These are phyloP conservation scores for Nerophis lumbriciformis DNA, from an alignment of 2,113 vertebrate genomes.

Conservation along the genomic window DNA sequence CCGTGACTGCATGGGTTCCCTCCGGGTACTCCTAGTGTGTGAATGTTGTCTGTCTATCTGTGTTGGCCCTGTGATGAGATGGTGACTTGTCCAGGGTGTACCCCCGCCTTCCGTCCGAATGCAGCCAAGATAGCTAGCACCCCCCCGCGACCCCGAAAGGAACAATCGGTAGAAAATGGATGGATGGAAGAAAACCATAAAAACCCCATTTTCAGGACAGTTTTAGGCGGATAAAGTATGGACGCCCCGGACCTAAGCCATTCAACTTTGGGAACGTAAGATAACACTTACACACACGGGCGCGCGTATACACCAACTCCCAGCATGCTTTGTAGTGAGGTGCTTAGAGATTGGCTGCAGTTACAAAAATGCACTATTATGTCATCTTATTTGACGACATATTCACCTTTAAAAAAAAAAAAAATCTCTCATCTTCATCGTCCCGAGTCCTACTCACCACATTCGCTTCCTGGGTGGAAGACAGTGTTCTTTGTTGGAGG, in stretches of 20 bases:
- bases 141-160: no score
- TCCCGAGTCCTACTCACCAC: conserved; percentile 83
- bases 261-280: conserved; percentile 57
- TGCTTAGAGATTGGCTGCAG: conserved; percentile 58
- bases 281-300: conserved; percentile 1
- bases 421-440: conserved; percentile 30
- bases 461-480: conserved; percentile 93
- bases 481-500: conserved; percentile 92
- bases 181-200: no score
- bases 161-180: no score
- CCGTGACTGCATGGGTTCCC: no score
- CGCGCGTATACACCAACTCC: conserved; percentile 34
- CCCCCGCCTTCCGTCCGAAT: no score
- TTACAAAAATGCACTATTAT: conserved; percentile 37
- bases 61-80: no score
- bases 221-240: not conserved
- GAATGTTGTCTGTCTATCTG: no score
- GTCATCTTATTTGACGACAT: conserved; percentile 42
- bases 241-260: conserved; percentile 21
- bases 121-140: no score
- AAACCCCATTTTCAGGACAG: no score
- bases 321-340: conserved; percentile 36
- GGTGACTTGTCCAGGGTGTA: no score
- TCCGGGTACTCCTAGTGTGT: no score
- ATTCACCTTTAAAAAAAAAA: conserved; percentile 14